Evolutionary conservation across 2,888 invertebrate species (phyloP).

Genomic region (Miltochrista miniata): DNA sequence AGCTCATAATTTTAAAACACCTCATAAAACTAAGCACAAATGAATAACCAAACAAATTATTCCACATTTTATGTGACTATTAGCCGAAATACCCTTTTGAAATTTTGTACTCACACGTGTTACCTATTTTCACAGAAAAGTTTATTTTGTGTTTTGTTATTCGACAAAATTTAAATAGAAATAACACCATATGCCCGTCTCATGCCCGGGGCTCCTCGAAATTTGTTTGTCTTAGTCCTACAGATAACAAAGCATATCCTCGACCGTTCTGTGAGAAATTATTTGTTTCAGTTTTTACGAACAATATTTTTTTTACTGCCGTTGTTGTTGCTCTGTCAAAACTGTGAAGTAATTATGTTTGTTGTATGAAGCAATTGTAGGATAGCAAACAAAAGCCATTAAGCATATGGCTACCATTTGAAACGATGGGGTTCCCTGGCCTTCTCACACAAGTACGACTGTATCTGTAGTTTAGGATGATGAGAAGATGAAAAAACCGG

Average conservation of each 20-base stretch:
- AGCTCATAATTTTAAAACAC: too few species aligned
- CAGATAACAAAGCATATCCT: conserved; percentile 50
- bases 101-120: conserved; percentile 43
- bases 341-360: conserved; percentile 16
- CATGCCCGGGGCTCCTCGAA: conserved; percentile 47
- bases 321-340: conserved; percentile 21
- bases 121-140: conserved; percentile 49
- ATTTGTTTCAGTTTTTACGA: conserved; percentile 48
- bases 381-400: too few species aligned
- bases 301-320: conserved; percentile 12
- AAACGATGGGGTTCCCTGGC: too few species aligned
- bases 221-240: conserved; percentile 62
- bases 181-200: conserved; percentile 61
- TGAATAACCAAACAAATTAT: conserved; percentile 18
- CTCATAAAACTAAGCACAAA: too few species aligned
- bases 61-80: conserved; percentile 22
- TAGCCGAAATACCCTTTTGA: conserved; percentile 9
- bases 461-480: too few species aligned
- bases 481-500: too few species aligned
- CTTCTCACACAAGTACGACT: too few species aligned
- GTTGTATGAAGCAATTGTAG: background rate
- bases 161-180: conserved; percentile 55
- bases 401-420: too few species aligned
- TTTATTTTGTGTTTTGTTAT: conserved; percentile 57
- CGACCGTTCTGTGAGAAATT: conserved; percentile 41